A percentile compares a stretch with the other conserved stretches of the same genome.
phyloP scores from a whole-genome alignment of 2,888 invertebrate species.

The Netelia virgata region DNA sequence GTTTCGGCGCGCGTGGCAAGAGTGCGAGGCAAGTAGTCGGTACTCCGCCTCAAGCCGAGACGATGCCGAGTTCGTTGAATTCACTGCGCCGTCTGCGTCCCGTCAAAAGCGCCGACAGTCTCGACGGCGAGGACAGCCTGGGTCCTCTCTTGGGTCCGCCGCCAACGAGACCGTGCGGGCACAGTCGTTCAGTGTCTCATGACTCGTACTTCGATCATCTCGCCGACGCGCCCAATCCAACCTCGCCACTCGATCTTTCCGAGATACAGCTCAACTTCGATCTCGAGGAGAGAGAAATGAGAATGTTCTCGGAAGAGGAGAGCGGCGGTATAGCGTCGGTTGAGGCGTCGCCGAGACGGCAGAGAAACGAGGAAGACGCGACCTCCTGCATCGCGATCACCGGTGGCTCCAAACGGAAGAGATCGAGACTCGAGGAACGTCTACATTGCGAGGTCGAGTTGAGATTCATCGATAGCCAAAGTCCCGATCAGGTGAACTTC shows the following conservation, averaged over 20 bases:
- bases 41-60: conserved; percentile 85
- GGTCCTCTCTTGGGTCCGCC: conserved; percentile 85
- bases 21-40: conserved; percentile 85
- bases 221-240: conserved; percentile 87
- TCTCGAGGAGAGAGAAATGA: conserved; percentile 93
- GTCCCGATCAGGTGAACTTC: conserved; percentile 87
- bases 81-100: conserved; percentile 86
- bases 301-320: conserved; percentile 96
- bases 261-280: conserved; percentile 94
- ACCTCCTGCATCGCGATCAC: conserved; percentile 78
- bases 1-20: conserved; percentile 80
- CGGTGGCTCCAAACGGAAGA: conserved; percentile 86
- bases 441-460: conserved; percentile 89
- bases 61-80: conserved; percentile 80
- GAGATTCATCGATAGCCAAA: conserved; percentile 93
- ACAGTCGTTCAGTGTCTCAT: conserved; percentile 92
- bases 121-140: conserved; percentile 83
- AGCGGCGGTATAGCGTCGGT: conserved; percentile 87
- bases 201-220: conserved; percentile 96
- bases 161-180: conserved; percentile 85
- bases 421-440: conserved; percentile 91
- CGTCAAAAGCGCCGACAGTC: conserved; percentile 90
- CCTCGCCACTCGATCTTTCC: conserved; percentile 89
- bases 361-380: conserved; percentile 85
- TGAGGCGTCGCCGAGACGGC: conserved; percentile 82